A percentile compares a stretch with the other conserved stretches of the same genome.
phyloP scores from a whole-genome alignment of 2,113 vertebrate species.

The Dryoscopus gambensis region DNA sequence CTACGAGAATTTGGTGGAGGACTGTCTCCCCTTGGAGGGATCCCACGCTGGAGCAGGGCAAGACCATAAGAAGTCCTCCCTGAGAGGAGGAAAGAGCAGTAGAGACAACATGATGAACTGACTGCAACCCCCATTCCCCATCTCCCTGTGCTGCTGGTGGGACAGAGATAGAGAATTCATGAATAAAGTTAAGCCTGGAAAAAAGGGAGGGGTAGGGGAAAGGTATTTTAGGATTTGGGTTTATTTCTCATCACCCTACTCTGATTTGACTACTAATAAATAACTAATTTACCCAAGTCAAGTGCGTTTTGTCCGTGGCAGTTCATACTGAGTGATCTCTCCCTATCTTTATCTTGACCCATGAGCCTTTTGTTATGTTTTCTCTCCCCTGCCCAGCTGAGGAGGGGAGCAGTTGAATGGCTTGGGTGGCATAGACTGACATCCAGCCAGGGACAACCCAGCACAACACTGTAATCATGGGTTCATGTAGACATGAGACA shows the following conservation, averaged over 20 bases:
- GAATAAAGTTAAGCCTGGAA: background rate
- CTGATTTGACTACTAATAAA: background rate
- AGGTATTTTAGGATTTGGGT: background rate
- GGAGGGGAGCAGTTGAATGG: background rate
- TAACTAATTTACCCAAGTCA: background rate
- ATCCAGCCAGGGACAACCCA: background rate
- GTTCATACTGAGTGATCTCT: background rate
- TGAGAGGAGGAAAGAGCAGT: background rate
- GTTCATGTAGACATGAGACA: background rate
- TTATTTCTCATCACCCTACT: background rate
- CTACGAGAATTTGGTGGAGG: background rate
- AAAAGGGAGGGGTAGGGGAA: fast-evolving
- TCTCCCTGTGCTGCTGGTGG: background rate
- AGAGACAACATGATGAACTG: background rate
- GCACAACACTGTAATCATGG: background rate
- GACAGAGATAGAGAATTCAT: background rate
- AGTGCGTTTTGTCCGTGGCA: background rate
- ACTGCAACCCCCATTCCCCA: background rate
- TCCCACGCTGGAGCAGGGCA: background rate
- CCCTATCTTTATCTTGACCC: background rate
- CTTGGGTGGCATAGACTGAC: background rate
- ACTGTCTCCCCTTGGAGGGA: background rate
- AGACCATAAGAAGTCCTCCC: background rate
- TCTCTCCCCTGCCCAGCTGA: background rate
- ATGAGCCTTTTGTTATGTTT: background rate